Evolutionary conservation across 2,113 vertebrate genomes (phyloP).

Genomic region (Silurus glanis): DNA sequence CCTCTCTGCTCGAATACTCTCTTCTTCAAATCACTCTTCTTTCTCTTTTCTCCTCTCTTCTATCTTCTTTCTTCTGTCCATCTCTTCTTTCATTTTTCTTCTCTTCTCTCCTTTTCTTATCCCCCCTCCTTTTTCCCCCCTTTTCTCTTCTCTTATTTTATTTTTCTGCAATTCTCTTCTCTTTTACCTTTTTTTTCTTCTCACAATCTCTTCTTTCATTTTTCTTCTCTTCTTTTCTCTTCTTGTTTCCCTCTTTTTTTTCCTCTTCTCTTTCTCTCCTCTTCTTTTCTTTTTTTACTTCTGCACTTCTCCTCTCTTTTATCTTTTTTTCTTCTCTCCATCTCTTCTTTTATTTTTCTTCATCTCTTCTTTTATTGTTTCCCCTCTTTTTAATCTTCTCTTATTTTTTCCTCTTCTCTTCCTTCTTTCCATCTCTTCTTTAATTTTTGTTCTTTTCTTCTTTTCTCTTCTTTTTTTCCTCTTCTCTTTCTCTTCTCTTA

Average conservation of each 20-base stretch:
- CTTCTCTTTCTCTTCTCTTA: not conserved
- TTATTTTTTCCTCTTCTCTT: not conserved
- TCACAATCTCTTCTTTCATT: not conserved
- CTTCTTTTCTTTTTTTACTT: too few species aligned
- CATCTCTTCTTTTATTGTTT: not conserved
- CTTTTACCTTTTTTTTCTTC: not conserved
- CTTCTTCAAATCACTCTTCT: too few species aligned
- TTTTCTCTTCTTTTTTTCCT: not conserved
- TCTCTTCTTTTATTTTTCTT: too few species aligned
- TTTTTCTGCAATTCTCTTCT: not conserved
- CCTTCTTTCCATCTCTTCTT: not conserved
- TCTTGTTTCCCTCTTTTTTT: not conserved
- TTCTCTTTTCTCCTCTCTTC: too few species aligned
- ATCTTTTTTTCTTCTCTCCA: not conserved
- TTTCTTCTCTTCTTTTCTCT: too few species aligned
- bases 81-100: not conserved
- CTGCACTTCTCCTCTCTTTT: not conserved
- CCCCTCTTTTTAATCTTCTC: not conserved
- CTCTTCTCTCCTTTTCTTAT: not conserved
- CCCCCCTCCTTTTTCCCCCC: too few species aligned
- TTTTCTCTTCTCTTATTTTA: too few species aligned
- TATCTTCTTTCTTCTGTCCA: too few species aligned
- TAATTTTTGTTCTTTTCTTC: not conserved
- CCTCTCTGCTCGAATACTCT: too few species aligned
- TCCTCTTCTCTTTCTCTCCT: too few species aligned